Evolutionary conservation across 2,113 vertebrate species (phyloP), one percentile per base, ranked within the genome.

Genomic region (Rhipidura dahli): DNA sequence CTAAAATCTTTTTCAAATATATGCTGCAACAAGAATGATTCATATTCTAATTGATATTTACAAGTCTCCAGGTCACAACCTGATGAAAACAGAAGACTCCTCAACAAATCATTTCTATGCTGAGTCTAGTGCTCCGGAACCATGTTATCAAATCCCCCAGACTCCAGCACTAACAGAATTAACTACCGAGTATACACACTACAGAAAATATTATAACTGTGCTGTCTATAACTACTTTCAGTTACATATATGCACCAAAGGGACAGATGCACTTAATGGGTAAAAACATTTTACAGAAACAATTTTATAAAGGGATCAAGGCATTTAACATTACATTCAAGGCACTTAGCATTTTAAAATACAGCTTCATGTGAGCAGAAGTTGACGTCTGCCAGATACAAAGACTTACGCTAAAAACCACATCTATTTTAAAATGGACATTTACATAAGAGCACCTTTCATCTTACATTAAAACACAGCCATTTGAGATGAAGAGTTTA

Each of bases 391-490:
- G 83, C 42, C 42, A 80, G 37, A 93, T 81, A 82, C 5, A 69
- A 87, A 85, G n/a, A 35, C 33, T 77, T n/a, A 13, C 1, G 53
- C 57, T 31, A 72, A 60, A 68, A 93, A 49, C 4, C 3, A 1
- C 40, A 83, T 21, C 57, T 78, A 81, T 71, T 94, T 84, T 82
- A 75, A 92, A 97, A 92, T 75, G 65, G 42, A 95, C 3, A 2
- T 91, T 91, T 94, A 92, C 87, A 85, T 69, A 82, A 79, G n/a
- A 78, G 21, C 33, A 84, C 54, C 72, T 92, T 92, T 92, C 64
- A 86, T 83, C 76, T 91, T 68, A 64, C 28, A 59, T 69, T 81
- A 92, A 76, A 85, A 75, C 30, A 83, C 63, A 92, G 37, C 12
- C 69, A 89, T 71, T 71, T 3, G 8, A 76, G 49, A 94, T 17